Base-by-base conservation (phyloP, 1,140 invertebrate genomes). In the Neodiprion lecontei region DNA sequence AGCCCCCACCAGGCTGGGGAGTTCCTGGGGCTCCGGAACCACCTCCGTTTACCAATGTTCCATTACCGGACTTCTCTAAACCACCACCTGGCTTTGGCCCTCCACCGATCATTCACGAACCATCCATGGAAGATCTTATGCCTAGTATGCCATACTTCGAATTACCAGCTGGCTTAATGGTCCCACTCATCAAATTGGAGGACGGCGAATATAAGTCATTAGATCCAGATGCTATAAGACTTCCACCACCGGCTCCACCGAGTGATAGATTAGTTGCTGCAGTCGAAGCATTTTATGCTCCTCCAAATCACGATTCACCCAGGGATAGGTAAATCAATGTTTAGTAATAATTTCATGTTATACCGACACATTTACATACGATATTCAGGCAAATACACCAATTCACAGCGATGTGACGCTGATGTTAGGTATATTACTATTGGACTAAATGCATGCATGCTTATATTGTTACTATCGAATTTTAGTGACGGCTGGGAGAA, bases 401-500 rank as follows among this genome's bases (percentile, higher is more conserved):
- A 14, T 65, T 5, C 61, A 21, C 17, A 65, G 17, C 61, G 7
- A 65, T 65, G 61, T 65, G 17, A 14, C 12, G 28, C 28, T 40
- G 28, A 40, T 40, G 5, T 40, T 21, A 21, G 17, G 17, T 21
- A 21, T 21, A 21, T 21, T 21, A 21, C 17, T 40, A 40, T 40
- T 40, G 28, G 28, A 40, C 1, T 70, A 40, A 28, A 50, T 67
- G 8, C 50, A 48, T 3, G 47, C 21, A 17, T 69, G 74, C 67
- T 48, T 68, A 61, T 48, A 49, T 73, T 10, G 17, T 48, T 75
- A 75, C 80, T 78, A 74, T 81, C 74, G 73, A 85, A 71, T 90
- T 90, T 75, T 82, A 97, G 96, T 89, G 97, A 99, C 85, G 98
- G 98, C 65, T 99, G 98, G 98, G 98, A 99, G 85, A 97, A 98